Evolutionary conservation across 2,797 vertebrate species (phyloP).

Genomic region (Eulemur albifrons): DNA sequence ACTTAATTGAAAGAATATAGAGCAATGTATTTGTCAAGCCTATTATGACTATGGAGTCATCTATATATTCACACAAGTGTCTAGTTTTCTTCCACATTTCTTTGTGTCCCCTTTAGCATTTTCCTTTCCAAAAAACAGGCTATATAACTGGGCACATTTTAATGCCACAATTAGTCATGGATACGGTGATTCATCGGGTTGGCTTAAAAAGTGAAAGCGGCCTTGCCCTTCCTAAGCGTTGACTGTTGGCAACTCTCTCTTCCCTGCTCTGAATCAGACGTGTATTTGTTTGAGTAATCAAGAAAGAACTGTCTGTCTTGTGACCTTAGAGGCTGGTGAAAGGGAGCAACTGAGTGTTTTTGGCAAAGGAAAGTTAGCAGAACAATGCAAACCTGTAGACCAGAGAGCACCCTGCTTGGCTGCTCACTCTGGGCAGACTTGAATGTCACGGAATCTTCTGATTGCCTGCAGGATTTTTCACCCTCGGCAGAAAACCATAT

Average conservation of each 20-base stretch:
- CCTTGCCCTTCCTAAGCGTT: slow-evolving; percentile 81
- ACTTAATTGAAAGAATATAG: background rate
- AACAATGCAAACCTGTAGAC: slow-evolving; percentile 84
- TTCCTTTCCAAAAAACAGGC: slow-evolving; percentile 68
- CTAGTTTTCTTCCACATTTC: slow-evolving; percentile 51
- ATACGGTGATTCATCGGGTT: slow-evolving; percentile 83
- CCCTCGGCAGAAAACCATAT: slow-evolving; percentile 63
- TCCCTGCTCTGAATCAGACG: slow-evolving; percentile 82
- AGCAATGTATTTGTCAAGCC: background rate
- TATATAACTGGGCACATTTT: slow-evolving; percentile 73
- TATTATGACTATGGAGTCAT: background rate
- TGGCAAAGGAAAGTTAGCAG: slow-evolving; percentile 80
- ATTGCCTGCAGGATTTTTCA: slow-evolving; percentile 57
- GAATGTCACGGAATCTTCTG: slow-evolving; percentile 64
- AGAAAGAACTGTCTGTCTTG: slow-evolving; percentile 87
- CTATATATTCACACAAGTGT: background rate
- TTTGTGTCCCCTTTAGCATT: slow-evolving; percentile 57
- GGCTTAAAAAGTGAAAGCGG: slow-evolving; percentile 83
- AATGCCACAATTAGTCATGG: slow-evolving; percentile 83
- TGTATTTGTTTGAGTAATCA: slow-evolving; percentile 87
- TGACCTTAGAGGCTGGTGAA: slow-evolving; percentile 87
- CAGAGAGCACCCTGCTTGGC: slow-evolving; percentile 76
- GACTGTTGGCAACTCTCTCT: slow-evolving; percentile 81
- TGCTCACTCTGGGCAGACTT: slow-evolving; percentile 63
- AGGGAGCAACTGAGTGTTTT: slow-evolving; percentile 85